Percentiles rank a stretch among this genome's conserved stretches.
phyloP scores from a whole-genome alignment of 2,888 invertebrate species.

The Steinernema scapterisci region DNA sequence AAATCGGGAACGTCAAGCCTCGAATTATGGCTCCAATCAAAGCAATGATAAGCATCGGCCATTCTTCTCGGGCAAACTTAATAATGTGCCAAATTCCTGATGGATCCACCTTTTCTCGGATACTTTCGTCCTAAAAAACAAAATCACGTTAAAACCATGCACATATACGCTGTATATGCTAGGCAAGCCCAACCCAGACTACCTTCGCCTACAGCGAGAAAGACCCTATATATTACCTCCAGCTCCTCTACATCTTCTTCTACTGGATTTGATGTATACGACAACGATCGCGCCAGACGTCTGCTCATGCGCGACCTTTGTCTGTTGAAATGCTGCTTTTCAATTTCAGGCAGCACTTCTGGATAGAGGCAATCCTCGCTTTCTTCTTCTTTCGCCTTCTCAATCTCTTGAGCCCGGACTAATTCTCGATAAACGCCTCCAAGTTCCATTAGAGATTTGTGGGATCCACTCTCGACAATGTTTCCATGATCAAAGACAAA shows the following conservation, averaged over 20 bases:
- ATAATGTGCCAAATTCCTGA: constrained; percentile 46
- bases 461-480: constrained; percentile 76
- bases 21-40: constrained; percentile 32
- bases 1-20: constrained; percentile 36
- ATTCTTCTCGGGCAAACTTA: constrained; percentile 44
- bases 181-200: too few relatives aligned
- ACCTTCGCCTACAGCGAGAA: too few relatives aligned
- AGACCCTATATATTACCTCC: constrained; percentile 27
- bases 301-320: not conserved
- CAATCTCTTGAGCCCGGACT: constrained; percentile 59
- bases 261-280: not conserved
- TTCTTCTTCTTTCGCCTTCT: constrained; percentile 51
- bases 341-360: constrained; percentile 2
- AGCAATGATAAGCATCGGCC: constrained; percentile 30
- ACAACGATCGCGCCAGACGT: not conserved
- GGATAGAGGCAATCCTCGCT: too few relatives aligned
- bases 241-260: constrained; percentile 37
- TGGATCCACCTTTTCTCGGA: constrained; percentile 30
- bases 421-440: constrained; percentile 76
- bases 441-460: constrained; percentile 74
- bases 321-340: not conserved
- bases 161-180: too few relatives aligned
- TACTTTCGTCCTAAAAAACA: constrained; percentile 33
- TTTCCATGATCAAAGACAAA: constrained; percentile 68
- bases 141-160: too few relatives aligned